phyloP scores from a whole-genome alignment of 2,113 vertebrate species.

The Micronycteris hirsuta region DNA sequence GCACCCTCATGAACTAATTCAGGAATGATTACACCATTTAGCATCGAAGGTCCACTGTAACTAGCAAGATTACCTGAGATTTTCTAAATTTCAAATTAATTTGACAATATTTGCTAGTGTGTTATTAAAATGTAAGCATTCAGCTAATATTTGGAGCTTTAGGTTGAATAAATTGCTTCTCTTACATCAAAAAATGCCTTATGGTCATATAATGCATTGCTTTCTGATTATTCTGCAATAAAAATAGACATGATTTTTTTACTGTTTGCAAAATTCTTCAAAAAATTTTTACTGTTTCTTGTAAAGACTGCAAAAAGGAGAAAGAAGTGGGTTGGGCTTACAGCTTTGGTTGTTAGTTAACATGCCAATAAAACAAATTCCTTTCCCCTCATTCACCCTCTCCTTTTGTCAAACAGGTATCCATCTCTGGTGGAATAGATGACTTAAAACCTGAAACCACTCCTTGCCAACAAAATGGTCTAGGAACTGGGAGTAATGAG shows the following conservation, averaged over 20 bases:
- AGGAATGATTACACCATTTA: neutral
- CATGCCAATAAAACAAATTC: neutral
- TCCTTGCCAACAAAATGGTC: neutral
- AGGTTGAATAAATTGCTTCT: neutral
- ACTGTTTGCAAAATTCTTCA: neutral
- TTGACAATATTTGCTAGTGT: neutral
- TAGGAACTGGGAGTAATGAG: neutral
- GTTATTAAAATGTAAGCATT: neutral
- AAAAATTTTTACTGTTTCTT: neutral
- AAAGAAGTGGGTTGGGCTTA: neutral
- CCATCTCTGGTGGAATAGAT: neutral
- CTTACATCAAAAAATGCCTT: neutral
- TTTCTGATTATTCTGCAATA: neutral
- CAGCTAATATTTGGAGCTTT: neutral
- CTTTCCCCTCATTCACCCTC: neutral
- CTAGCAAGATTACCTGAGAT: neutral
- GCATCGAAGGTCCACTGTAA: neutral
- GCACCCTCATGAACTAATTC: neutral
- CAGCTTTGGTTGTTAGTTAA: neutral
- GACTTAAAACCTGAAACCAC: neutral
- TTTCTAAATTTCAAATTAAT: slow-evolving; percentile 4
- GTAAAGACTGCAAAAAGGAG: neutral
- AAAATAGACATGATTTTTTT: neutral
- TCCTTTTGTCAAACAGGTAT: neutral
- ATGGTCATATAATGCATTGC: neutral